Conservation (phyloP, 2,797 vertebrate species). For the Phoeniculus purpureus region DNA sequence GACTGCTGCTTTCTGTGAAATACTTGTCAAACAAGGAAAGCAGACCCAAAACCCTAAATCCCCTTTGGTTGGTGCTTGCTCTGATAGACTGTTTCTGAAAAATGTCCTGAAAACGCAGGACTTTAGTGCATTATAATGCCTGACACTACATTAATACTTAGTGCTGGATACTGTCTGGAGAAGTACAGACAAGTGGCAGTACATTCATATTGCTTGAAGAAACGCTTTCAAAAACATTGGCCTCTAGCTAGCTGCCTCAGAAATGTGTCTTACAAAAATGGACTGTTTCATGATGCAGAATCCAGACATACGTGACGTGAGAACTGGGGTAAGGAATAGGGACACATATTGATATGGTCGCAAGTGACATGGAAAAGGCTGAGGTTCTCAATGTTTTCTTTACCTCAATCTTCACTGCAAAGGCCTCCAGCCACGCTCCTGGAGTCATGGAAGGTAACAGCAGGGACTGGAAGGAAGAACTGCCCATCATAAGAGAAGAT, state of each 20-base stretch:
- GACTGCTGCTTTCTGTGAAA: not conserved
- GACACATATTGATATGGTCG: not conserved
- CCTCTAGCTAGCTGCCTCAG: not conserved
- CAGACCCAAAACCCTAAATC: not conserved
- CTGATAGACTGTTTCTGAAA: not conserved
- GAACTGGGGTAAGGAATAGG: not conserved
- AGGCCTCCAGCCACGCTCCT: too few species aligned
- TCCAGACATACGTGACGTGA: not conserved
- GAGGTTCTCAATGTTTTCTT: too few species aligned
- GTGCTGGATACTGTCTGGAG: accelerated
- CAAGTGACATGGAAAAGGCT: too few species aligned
- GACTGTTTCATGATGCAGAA: not conserved
- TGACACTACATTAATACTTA: not conserved
- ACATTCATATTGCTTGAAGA: not conserved
- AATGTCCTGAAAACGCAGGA: not conserved
- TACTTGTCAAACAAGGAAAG: not conserved
- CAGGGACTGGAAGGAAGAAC: too few species aligned
- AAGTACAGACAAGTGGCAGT: not conserved
- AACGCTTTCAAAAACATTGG: not conserved
- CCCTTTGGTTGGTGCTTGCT: not conserved
- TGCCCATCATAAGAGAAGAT: too few species aligned
- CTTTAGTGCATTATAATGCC: not conserved
- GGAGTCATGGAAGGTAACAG: too few species aligned
- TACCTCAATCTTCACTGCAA: too few species aligned
- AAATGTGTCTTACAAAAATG: not conserved